These are phyloP conservation scores for Gisinianus flammeolus DNA, from an alignment of 2,888 invertebrate species.

Conservation along the genomic window DNA sequence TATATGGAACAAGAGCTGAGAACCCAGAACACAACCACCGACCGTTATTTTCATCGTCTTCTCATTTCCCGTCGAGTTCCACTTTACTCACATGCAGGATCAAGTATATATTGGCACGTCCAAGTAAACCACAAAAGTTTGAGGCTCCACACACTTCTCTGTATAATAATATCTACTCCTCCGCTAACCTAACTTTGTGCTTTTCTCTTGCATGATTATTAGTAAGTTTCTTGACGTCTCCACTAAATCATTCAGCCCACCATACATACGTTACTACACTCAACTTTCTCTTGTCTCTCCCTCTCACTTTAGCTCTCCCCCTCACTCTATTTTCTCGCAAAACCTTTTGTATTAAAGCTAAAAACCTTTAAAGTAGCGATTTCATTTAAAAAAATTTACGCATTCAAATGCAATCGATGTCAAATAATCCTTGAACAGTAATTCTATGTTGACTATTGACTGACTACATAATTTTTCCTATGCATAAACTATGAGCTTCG, in stretches of 20 bases:
- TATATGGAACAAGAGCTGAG: background rate
- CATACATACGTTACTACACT: constrained; percentile 5
- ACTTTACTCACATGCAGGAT: background rate
- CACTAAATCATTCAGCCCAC: constrained; percentile 12
- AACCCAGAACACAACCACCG: background rate
- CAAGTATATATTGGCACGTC: constrained; percentile 17
- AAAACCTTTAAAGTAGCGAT: constrained; percentile 5
- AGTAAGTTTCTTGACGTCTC: constrained; percentile 27
- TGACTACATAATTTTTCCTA: constrained; percentile 10
- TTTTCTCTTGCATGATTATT: constrained; percentile 15
- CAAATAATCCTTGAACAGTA: no score
- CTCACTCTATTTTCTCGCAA: background rate
- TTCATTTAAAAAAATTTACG: no score
- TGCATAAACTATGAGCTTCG: background rate
- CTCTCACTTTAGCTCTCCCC: background rate
- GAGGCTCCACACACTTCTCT: constrained; percentile 4
- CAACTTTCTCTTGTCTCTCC: background rate
- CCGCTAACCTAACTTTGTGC: constrained; percentile 3
- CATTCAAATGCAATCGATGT: no score
- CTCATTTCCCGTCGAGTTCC: background rate
- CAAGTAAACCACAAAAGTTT: constrained; percentile 27
- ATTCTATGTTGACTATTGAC: no score
- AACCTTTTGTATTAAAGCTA: constrained; percentile 4
- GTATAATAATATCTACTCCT: background rate
- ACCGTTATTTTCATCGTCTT: constrained; percentile 2